Conservation (phyloP, 2,888 invertebrate genomes). For the Amblyteles armatorius region DNA sequence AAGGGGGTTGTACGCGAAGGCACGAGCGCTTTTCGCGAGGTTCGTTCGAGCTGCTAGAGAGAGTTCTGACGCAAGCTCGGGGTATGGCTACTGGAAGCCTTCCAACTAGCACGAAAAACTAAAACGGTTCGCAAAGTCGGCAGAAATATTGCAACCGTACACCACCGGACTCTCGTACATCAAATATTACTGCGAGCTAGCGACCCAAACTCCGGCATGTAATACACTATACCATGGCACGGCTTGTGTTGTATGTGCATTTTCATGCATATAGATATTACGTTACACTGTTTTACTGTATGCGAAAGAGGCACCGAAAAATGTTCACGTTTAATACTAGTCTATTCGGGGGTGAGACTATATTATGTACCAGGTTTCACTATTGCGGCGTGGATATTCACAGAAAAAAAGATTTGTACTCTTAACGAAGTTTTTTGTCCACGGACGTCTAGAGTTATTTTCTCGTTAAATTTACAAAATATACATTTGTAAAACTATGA, state of each 20-base stretch:
- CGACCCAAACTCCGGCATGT: slow-evolving; percentile 53
- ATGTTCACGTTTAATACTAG: slow-evolving; percentile 2
- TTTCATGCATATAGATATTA: slow-evolving; percentile 19
- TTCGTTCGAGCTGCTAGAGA: slow-evolving; percentile 9
- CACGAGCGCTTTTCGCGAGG: slow-evolving; percentile 56
- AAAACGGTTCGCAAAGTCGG: slow-evolving; percentile 80
- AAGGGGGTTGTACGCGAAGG: slow-evolving; percentile 63
- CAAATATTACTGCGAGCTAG: slow-evolving; percentile 77
- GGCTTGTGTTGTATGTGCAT: slow-evolving; percentile 34
- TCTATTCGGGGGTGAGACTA: not conserved
- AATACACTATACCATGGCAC: slow-evolving; percentile 31
- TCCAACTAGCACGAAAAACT: slow-evolving; percentile 81
- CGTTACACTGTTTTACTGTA: not conserved
- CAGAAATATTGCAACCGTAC: slow-evolving; percentile 81
- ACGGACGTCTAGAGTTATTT: no score
- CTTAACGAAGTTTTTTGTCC: not conserved
- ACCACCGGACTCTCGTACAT: slow-evolving; percentile 76
- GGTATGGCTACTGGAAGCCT: slow-evolving; percentile 76
- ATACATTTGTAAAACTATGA: no score
- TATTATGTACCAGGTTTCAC: not conserved
- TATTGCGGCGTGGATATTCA: not conserved
- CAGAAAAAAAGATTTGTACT: not conserved
- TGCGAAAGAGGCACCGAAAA: not conserved
- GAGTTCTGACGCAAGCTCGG: slow-evolving; percentile 41
- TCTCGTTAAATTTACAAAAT: no score